Base-by-base conservation (phyloP, 2,888 invertebrate genomes). In the Liodrosophila aerea region DNA sequence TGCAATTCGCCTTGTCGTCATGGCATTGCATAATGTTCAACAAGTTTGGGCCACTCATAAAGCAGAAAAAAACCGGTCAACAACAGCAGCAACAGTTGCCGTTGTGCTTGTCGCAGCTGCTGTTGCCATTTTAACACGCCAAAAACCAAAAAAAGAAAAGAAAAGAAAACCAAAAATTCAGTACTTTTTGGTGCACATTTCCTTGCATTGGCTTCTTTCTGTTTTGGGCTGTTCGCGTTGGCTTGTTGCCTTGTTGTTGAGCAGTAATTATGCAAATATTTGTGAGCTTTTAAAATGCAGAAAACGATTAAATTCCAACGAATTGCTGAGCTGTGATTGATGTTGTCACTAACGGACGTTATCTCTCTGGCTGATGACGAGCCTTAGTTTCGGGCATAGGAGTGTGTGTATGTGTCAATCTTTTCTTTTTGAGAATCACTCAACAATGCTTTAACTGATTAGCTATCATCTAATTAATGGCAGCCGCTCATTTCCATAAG, bases 191-290 rank as follows among this genome's bases (percentile, higher is more conserved):
- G 74, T 52, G 50, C 68, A 68, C 67, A 61, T 83, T 83, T 83
- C 50, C 69, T 64, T 64, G 59, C 45, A 22, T 59, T 57, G 40
- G 41, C 36, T 36, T 49, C 34, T n/a, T 12, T 5, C 11, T 27
- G 15, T 27, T 33, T 56, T 40, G 15, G n/a, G 31, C 27, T 34
- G 11, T 49, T 61, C 54, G 47, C 45, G 47, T 27, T 65, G n/a
- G n/a, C n/a, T n/a, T n/a, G n/a, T 68, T 51, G 5, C 22, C 27
- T 41, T 40, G 45, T 13, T 41, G 31, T 45, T 41, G 29, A 4
- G 65, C 85, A 59, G 65, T 76, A 81, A 85, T 81, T 81, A 80
- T 83, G 80, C 83, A 85, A 81, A 81, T 80, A 85, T 80, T 70
- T 76, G 73, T 73, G 70, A 78, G 73, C 85, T 76, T 78, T 64